Evolutionary conservation across 2,888 invertebrate species (phyloP).

Genomic region (Sesia apiformis): DNA sequence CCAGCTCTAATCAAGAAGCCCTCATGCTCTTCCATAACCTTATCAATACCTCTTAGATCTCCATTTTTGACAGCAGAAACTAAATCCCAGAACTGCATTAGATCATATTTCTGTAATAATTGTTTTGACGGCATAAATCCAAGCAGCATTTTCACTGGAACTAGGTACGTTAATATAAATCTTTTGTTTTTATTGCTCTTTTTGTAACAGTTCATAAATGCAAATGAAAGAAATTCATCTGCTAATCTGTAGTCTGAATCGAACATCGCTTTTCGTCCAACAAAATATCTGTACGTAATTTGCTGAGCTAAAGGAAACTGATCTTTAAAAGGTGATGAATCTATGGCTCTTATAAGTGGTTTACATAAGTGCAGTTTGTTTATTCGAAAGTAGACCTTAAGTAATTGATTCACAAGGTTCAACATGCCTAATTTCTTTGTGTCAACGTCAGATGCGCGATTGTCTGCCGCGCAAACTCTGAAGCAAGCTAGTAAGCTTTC

Average conservation of each 20-base stretch:
- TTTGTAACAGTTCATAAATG: constrained; percentile 92
- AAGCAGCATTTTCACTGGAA: constrained; percentile 97
- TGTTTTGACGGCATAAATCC: constrained; percentile 93
- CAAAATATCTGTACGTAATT: constrained; percentile 97
- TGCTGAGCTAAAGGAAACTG: constrained; percentile 93
- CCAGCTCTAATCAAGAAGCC: constrained; percentile 95
- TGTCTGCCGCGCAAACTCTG: constrained; percentile 95
- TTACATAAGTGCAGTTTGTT: constrained; percentile 92
- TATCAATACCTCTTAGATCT: constrained; percentile 87
- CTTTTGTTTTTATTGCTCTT: constrained; percentile 89
- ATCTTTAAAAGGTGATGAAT: constrained; percentile 92
- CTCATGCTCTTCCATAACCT: constrained; percentile 89
- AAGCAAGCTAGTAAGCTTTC: constrained; percentile 95
- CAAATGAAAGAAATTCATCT: constrained; percentile 93
- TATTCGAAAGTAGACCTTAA: constrained; percentile 95
- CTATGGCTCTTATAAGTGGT: constrained; percentile 96
- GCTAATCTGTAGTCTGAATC: constrained; percentile 96
- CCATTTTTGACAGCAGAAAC: constrained; percentile 92
- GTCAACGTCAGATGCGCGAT: constrained; percentile 89
- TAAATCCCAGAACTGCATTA: constrained; percentile 92
- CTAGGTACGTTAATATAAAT: constrained; percentile 93
- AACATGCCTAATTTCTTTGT: constrained; percentile 98
- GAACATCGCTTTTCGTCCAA: constrained; percentile 98
- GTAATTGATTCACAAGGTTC: constrained; percentile 95
- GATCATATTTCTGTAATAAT: constrained; percentile 90